Conservation (phyloP, 2,797 vertebrate genomes). For the Zenarchopterus dispar region DNA sequence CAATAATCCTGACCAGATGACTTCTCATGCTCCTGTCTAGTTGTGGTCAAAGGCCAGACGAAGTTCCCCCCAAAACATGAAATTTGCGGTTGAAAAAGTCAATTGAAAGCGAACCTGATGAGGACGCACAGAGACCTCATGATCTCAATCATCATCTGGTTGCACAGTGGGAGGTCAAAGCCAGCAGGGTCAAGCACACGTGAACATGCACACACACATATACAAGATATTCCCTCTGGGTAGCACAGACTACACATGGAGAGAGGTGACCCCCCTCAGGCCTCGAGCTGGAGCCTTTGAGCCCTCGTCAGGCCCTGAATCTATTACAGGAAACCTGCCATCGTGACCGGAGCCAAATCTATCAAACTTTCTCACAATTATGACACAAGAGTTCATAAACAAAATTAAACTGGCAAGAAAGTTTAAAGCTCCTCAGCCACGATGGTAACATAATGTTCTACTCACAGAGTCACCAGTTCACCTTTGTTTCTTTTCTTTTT, state of each 20-base stretch:
- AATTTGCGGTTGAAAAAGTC: constrained; percentile 42
- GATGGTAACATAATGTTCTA: constrained; percentile 7
- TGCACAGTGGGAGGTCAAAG: constrained; percentile 51
- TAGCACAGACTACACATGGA: constrained; percentile 24
- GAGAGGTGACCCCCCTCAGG: constrained; percentile 34
- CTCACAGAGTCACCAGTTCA: constrained; percentile 18
- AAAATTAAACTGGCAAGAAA: constrained; percentile 3
- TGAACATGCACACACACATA: constrained; percentile 8
- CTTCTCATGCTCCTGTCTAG: constrained; percentile 18
- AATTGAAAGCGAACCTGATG: constrained; percentile 57
- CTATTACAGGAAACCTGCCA: constrained; percentile 41
- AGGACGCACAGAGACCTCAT: constrained; percentile 64
- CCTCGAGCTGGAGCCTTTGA: constrained; percentile 10
- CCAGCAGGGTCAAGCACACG: constrained; percentile 32
- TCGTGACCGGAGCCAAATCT: constrained; percentile 27
- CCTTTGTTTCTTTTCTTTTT: not conserved
- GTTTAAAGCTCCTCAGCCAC: not conserved
- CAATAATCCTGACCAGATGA: constrained; percentile 70
- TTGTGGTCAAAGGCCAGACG: constrained; percentile 58
- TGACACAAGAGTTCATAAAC: constrained; percentile 33
- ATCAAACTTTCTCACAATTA: constrained; percentile 23
- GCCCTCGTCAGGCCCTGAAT: constrained; percentile 30
- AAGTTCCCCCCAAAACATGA: constrained; percentile 43
- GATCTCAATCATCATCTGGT: constrained; percentile 72
- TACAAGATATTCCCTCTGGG: constrained; percentile 40